Evolutionary conservation across 2,888 invertebrate species (phyloP).

Genomic region (Saturnia japonica): DNA sequence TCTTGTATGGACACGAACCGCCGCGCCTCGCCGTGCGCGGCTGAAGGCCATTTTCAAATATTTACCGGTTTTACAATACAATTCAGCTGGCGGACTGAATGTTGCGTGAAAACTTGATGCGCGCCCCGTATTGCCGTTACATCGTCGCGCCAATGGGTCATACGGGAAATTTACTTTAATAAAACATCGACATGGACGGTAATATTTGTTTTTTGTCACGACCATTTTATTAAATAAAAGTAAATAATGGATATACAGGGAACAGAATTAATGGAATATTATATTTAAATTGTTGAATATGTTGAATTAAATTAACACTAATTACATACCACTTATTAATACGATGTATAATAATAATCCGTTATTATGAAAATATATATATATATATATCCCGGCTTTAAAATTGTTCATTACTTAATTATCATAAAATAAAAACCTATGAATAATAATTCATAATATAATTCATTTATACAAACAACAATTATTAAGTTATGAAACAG

Average conservation of each 20-base stretch:
- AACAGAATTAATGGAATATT: background rate
- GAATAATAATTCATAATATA: background rate
- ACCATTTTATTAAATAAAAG: conserved; percentile 12
- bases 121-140: conserved; percentile 35
- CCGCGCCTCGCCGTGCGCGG: too few species aligned
- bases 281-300: background rate
- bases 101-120: conserved; percentile 56
- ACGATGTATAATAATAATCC: background rate
- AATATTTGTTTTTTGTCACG: conserved; percentile 24
- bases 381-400: too few species aligned
- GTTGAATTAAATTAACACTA: background rate
- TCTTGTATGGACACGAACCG: too few species aligned
- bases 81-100: conserved; percentile 36
- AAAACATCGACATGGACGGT: conserved; percentile 36
- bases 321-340: background rate
- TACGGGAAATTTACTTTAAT: conserved; percentile 50
- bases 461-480: background rate
- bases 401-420: background rate
- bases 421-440: background rate
- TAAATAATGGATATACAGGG: background rate
- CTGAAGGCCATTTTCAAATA: conserved; percentile 50
- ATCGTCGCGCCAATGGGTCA: conserved; percentile 35
- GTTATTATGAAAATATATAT: background rate
- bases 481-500: background rate
- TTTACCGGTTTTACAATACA: conserved; percentile 52